Evolutionary conservation across 2,888 invertebrate species (phyloP).

Genomic region (Eupithecia subfuscata): DNA sequence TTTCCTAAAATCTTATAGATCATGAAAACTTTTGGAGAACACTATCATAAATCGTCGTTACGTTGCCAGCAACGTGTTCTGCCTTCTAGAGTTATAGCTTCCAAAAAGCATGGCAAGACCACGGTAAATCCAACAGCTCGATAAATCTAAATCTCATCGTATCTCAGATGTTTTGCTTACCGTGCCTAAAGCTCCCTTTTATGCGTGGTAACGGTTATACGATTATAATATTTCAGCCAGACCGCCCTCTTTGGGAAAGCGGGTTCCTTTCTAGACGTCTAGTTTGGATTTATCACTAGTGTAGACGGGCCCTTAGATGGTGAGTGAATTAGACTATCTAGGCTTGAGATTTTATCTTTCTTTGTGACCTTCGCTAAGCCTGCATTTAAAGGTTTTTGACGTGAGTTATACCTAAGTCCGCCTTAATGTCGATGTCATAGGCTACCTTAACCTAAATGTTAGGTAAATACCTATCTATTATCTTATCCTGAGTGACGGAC

Average conservation of each 20-base stretch:
- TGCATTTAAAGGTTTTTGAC: background rate
- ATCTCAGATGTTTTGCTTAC: slow-evolving; percentile 23
- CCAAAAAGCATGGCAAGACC: slow-evolving; percentile 7
- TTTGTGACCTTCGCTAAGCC: background rate
- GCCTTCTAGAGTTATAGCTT: background rate
- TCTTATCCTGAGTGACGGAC: slow-evolving; percentile 6
- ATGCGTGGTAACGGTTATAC: slow-evolving; percentile 26
- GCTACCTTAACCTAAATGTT: slow-evolving; percentile 13
- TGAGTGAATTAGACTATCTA: slow-evolving; percentile 26
- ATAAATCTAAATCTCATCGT: slow-evolving; percentile 7
- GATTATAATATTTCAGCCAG: slow-evolving; percentile 34
- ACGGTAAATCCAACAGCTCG: background rate
- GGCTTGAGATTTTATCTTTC: slow-evolving; percentile 17
- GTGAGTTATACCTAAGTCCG: background rate
- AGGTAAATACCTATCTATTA: too few relatives aligned
- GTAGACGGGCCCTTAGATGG: slow-evolving; percentile 26
- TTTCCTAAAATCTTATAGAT: background rate
- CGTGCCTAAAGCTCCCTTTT: slow-evolving; percentile 17
- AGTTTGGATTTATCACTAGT: slow-evolving; percentile 32
- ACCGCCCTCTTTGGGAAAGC: slow-evolving; percentile 32
- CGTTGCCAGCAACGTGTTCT: background rate
- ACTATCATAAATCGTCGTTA: background rate
- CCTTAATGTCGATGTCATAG: background rate
- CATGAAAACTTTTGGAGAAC: background rate
- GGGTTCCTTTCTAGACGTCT: slow-evolving; percentile 26